Conservation (phyloP, 2,888 invertebrate species). For the Cheilosia soror region DNA sequence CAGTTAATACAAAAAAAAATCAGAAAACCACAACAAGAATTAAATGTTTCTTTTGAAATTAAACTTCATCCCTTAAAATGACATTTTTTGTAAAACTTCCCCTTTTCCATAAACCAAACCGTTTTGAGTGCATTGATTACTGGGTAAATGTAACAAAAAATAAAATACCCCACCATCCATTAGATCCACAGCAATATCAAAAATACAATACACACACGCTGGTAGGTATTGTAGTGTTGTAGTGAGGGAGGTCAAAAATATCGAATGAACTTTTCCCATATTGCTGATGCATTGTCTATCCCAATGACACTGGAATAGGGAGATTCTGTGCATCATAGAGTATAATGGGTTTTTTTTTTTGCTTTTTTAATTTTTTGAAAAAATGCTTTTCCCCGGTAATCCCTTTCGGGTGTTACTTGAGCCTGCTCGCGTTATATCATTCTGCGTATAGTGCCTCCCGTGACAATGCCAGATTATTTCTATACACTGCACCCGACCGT, state of each 20-base stretch:
- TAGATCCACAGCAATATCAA: no score
- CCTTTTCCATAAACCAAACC: no score
- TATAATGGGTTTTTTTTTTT: neutral
- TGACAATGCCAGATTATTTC: conserved; percentile 71
- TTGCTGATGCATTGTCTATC: conserved; percentile 48
- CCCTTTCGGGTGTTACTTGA: conserved; percentile 63
- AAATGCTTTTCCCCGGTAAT: conserved; percentile 59
- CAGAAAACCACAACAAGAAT: no score
- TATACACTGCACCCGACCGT: conserved; percentile 52
- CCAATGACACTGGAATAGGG: conserved; percentile 24
- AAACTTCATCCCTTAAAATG: no score
- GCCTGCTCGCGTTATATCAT: conserved; percentile 43
- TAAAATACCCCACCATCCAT: no score
- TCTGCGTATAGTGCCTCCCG: conserved; percentile 48
- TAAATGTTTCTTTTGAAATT: no score
- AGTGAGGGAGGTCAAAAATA: conserved; percentile 53
- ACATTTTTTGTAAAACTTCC: no score
- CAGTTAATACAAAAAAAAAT: no score
- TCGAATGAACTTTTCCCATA: conserved; percentile 43
- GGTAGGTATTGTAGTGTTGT: neutral
- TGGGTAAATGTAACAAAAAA: no score
- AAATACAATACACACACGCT: no score
- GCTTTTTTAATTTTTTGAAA: conserved; percentile 24
- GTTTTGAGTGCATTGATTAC: no score
- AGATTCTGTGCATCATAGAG: conserved; percentile 9